phyloP scores from a whole-genome alignment of 2,888 invertebrate species.

The Platerodrilus igneus region DNA sequence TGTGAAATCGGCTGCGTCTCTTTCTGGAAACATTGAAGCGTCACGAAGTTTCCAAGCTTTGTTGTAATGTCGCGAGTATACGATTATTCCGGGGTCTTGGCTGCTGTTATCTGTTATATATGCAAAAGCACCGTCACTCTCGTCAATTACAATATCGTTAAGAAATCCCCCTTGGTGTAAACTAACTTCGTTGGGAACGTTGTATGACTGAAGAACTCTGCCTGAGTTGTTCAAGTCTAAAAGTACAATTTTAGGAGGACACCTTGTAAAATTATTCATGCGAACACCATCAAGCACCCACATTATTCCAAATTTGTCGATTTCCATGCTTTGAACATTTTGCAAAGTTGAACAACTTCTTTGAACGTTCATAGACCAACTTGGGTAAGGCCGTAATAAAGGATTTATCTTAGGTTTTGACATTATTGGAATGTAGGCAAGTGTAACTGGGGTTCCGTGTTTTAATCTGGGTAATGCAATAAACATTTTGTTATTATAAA shows the following conservation, averaged over 20 bases:
- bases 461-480: slow-evolving; percentile 63
- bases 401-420: slow-evolving; percentile 46
- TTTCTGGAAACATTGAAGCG: slow-evolving; percentile 59
- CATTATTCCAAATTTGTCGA: slow-evolving; percentile 66
- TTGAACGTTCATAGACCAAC: slow-evolving; percentile 58
- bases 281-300: slow-evolving; percentile 66
- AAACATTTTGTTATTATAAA: slow-evolving; percentile 62
- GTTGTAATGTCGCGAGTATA: slow-evolving; percentile 60
- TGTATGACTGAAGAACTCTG: slow-evolving; percentile 54
- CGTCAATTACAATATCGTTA: slow-evolving; percentile 68
- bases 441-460: slow-evolving; percentile 64
- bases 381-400: slow-evolving; percentile 62
- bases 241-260: slow-evolving; percentile 63
- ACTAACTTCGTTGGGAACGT: slow-evolving; percentile 57
- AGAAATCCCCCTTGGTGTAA: slow-evolving; percentile 56
- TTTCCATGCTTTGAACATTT: slow-evolving; percentile 69
- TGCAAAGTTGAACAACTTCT: slow-evolving; percentile 61
- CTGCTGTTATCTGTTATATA: slow-evolving; percentile 67
- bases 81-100: slow-evolving; percentile 65
- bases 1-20: slow-evolving; percentile 56
- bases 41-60: slow-evolving; percentile 66
- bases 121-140: slow-evolving; percentile 62
- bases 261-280: slow-evolving; percentile 56
- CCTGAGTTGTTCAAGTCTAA: slow-evolving; percentile 56
- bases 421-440: slow-evolving; percentile 52